Conservation (phyloP, 2,113 vertebrate species). For the Halcyon senegalensis region DNA sequence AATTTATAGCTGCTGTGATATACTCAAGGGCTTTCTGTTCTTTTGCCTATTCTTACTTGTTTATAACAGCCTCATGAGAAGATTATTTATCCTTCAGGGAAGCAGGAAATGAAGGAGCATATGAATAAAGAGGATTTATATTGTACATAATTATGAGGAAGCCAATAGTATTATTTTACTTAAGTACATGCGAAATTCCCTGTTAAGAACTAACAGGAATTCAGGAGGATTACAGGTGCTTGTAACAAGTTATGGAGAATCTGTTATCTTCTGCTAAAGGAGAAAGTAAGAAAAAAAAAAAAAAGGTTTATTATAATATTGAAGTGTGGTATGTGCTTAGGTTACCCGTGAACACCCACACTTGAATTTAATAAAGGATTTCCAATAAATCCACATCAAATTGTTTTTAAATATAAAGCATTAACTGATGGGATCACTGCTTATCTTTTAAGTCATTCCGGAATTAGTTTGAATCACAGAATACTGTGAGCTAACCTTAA, state of each 20-base stretch:
- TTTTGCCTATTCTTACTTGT: background rate
- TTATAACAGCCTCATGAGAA: background rate
- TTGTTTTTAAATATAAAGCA: background rate
- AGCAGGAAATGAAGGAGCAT: conserved; percentile 1
- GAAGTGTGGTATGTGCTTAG: background rate
- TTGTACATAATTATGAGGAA: background rate
- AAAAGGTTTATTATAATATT: background rate
- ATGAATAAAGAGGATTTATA: background rate
- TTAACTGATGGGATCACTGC: background rate
- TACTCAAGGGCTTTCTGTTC: background rate
- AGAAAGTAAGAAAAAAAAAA: background rate
- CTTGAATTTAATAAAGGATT: background rate
- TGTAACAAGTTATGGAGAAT: background rate
- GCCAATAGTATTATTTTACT: background rate
- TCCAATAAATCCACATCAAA: background rate
- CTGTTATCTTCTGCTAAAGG: background rate
- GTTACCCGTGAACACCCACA: background rate
- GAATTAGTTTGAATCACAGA: background rate
- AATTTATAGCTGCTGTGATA: background rate
- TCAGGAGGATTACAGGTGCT: background rate
- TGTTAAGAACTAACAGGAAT: background rate
- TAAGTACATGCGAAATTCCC: background rate
- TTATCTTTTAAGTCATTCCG: background rate
- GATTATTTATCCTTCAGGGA: background rate
- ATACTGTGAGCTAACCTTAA: background rate